Base-by-base conservation (phyloP, 2,888 invertebrate genomes). In the Campoletis raptor region DNA sequence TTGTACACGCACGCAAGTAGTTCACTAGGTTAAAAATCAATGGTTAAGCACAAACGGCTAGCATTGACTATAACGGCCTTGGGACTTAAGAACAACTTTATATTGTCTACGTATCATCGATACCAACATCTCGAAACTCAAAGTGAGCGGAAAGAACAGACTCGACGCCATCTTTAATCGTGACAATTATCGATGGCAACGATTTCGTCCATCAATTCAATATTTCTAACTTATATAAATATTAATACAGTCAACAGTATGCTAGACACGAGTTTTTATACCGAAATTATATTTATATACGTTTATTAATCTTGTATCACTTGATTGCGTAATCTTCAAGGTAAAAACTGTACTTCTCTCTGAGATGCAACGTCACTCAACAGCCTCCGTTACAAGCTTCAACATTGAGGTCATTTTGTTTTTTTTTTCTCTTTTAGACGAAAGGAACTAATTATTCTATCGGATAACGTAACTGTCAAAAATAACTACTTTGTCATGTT, bases 301-400 rank as follows among this genome's bases (percentile, higher is more conserved):
- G 54, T 54, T 24, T 1, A 52, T 76, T 8, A 57, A 64, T 21
- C 42, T 64, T 80, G 81, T 42, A 48, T 45, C 52, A 85, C 9
- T 24, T n/a, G 66, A 81, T 92, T 92, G 89, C 92, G 85, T 92
- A 92, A 92, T 87, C 81, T 90, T 92, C 92, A 92, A 92, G 92
- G 92, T 91, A 89, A 91, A 90, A 91, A 57, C 89, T 90, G 80
- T 89, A 89, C 87, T 89, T 86, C 87, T 85, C 87, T 87, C 81
- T 3, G 30, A 30, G 54, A 72, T 77, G 76, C 85, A 87, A 82
- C 86, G 83, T 81, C 84, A 81, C 64, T 80, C 83, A 85, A 78
- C 84, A 83, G 82, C 85, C 80, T 80, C 81, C 81, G 72, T 83
- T 81, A 86, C 73, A 80, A 67, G 48, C 69, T 57, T 24, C 81